Conservation (phyloP, 2,113 vertebrate genomes). For the Thoracochromis brauschi region DNA sequence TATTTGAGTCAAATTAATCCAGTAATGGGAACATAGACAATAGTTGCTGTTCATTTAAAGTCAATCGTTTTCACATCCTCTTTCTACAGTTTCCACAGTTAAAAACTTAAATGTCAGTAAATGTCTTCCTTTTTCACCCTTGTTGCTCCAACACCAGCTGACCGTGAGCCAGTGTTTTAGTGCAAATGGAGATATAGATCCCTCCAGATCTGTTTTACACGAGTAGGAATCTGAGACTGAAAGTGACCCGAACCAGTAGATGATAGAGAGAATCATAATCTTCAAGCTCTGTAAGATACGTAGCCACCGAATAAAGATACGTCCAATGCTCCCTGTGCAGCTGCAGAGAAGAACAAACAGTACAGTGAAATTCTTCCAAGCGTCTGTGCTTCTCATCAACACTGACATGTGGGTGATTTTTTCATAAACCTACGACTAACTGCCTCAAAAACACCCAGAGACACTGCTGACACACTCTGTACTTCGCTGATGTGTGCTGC, state of each 20-base stretch:
- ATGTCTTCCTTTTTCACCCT: not conserved
- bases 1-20: not conserved
- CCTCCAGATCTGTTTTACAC: not conserved
- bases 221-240: not conserved
- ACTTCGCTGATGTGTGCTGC: not conserved
- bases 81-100: not conserved
- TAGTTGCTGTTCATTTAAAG: not conserved
- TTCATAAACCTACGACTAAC: constrained; percentile 3
- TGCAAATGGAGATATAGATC: not conserved
- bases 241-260: not conserved
- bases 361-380: constrained; percentile 2
- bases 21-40: not conserved
- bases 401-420: constrained; percentile 11
- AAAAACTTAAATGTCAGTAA: not conserved
- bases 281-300: not conserved
- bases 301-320: not conserved
- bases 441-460: not conserved
- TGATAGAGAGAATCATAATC: not conserved
- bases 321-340: not conserved
- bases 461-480: not conserved
- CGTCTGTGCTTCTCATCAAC: constrained; percentile 25
- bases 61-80: not conserved
- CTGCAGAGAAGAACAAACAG: constrained; percentile 38
- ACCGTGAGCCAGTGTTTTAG: not conserved
- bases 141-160: not conserved